phyloP scores from a whole-genome alignment of 2,113 vertebrate species.

The Aldabrachelys gigantea region DNA sequence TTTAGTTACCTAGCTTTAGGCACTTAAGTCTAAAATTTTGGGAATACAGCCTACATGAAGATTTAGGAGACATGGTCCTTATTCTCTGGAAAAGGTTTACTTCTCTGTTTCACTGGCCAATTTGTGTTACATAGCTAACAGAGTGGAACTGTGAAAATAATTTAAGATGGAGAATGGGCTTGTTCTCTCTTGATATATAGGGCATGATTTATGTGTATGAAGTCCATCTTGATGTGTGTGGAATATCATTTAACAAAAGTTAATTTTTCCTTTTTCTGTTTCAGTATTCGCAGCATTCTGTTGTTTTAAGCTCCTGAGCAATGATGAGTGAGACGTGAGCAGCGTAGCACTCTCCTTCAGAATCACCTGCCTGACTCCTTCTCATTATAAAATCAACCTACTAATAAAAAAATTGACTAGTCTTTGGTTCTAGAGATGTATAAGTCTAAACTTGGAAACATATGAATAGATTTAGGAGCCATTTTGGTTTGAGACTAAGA shows the following conservation, averaged over 20 bases:
- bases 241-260: not conserved
- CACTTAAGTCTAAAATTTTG: not conserved
- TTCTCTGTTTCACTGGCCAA: not conserved
- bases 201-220: not conserved
- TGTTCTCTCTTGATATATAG: not conserved
- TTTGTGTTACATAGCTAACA: not conserved
- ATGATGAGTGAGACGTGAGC: not conserved
- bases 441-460: not conserved
- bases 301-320: not conserved
- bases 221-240: not conserved
- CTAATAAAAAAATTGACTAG: not conserved
- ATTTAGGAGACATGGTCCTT: not conserved
- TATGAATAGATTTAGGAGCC: not conserved
- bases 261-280: not conserved
- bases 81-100: not conserved
- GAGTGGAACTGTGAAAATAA: not conserved
- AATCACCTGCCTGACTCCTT: not conserved
- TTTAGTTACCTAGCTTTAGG: not conserved
- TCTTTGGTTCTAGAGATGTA: not conserved
- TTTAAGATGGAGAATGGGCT: not conserved
- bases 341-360: not conserved
- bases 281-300: not conserved
- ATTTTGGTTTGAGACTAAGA: not conserved
- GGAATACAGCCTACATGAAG: not conserved
- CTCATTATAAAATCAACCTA: not conserved